Evolutionary conservation across 2,888 invertebrate species (phyloP).

Genomic region (Meiosimyza decipiens): DNA sequence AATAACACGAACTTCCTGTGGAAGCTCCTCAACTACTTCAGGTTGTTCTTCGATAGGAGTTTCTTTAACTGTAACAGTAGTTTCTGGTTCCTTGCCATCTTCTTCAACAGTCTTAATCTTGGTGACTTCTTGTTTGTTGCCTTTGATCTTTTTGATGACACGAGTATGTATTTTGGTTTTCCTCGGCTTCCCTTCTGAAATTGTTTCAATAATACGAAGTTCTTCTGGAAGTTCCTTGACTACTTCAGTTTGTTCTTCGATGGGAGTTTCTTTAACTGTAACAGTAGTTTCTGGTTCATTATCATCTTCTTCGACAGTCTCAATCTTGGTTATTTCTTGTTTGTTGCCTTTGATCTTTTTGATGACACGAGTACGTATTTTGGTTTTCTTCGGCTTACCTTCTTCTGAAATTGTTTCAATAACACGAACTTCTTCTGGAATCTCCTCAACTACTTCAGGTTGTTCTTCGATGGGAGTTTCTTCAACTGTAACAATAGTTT

Average conservation of each 20-base stretch:
- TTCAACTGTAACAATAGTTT: slow-evolving; percentile 51
- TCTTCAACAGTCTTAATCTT: slow-evolving; percentile 14
- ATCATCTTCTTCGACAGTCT: slow-evolving; percentile 55
- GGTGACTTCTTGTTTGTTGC: neutral
- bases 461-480: slow-evolving; percentile 41
- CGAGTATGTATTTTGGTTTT: neutral
- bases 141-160: slow-evolving; percentile 6
- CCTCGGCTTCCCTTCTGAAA: slow-evolving; percentile 6
- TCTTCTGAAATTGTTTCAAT: slow-evolving; percentile 61
- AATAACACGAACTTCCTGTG: slow-evolving; percentile 32
- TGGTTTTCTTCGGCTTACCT: slow-evolving; percentile 51
- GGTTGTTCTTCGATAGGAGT: slow-evolving; percentile 33
- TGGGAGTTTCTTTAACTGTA: slow-evolving; percentile 1
- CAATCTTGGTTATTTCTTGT: slow-evolving; percentile 60
- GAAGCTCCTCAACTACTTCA: slow-evolving; percentile 34
- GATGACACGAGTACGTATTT: slow-evolving; percentile 47
- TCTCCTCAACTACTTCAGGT: slow-evolving; percentile 38
- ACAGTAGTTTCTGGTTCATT: slow-evolving; percentile 55
- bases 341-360: slow-evolving; percentile 49
- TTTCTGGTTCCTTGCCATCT: slow-evolving; percentile 6
- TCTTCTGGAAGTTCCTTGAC: slow-evolving; percentile 1
- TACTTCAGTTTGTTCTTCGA: neutral
- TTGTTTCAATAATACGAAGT: slow-evolving; percentile 2
- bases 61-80: slow-evolving; percentile 2
- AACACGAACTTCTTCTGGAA: slow-evolving; percentile 44